phyloP scores from a whole-genome alignment of 2,888 invertebrate species.

The Agrotis ipsilon region DNA sequence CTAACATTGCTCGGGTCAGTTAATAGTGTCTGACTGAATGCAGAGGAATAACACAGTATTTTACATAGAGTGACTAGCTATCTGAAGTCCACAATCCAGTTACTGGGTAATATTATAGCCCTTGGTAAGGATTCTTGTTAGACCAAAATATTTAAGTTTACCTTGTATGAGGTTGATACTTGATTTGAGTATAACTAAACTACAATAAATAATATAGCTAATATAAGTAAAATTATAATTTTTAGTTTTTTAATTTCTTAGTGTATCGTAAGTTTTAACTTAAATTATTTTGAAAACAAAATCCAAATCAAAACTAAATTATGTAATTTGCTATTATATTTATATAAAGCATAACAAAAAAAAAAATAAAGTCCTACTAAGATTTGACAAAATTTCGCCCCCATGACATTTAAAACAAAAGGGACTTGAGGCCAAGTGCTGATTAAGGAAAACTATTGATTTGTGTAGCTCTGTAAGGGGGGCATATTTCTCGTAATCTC shows the following conservation, averaged over 20 bases:
- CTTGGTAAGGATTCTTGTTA: no score
- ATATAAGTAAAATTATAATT: no score
- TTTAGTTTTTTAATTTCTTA: no score
- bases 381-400: neutral
- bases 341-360: neutral
- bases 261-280: no score
- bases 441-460: slow-evolving; percentile 71
- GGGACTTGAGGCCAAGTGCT: slow-evolving; percentile 36
- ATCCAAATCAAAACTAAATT: neutral
- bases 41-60: no score
- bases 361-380: slow-evolving; percentile 1
- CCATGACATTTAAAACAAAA: slow-evolving; percentile 25
- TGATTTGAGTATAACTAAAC: neutral
- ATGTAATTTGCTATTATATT: neutral
- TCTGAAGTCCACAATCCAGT: no score
- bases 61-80: no score
- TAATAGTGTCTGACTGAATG: neutral
- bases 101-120: no score
- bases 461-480: slow-evolving; percentile 60
- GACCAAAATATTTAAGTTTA: no score
- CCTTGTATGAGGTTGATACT: no score
- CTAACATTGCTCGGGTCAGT: neutral
- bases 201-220: no score
- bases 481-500: slow-evolving; percentile 69
- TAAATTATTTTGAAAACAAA: no score